These are phyloP conservation scores for Hippopotamus amphibius DNA, from an alignment of 2,113 vertebrate species.

Conservation along the genomic window DNA sequence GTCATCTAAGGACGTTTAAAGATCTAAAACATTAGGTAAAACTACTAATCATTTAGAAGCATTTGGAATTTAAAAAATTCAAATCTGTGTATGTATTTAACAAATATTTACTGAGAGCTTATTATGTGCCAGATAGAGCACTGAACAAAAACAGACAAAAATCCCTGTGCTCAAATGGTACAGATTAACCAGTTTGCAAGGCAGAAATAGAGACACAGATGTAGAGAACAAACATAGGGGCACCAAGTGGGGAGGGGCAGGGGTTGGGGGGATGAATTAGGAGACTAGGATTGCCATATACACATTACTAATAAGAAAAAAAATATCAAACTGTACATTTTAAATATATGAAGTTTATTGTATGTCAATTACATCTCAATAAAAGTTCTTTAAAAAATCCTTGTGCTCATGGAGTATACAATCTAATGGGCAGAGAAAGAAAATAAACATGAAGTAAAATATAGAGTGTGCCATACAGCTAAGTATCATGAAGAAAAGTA, in stretches of 20 bases:
- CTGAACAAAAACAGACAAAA: neutral
- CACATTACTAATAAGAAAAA: too few species aligned
- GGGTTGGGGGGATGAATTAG: too few species aligned
- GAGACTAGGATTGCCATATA: too few species aligned
- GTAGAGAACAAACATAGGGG: too few species aligned
- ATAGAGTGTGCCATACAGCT: neutral
- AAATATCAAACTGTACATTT: too few species aligned
- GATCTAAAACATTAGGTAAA: slow-evolving; percentile 15
- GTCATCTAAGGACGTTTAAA: neutral
- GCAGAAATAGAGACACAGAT: too few species aligned
- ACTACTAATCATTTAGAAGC: neutral
- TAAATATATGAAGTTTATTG: too few species aligned
- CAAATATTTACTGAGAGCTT: slow-evolving; percentile 17
- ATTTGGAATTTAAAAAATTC: neutral
- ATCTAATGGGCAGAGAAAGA: neutral
- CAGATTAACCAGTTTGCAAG: too few species aligned
- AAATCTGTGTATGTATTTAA: slow-evolving; percentile 25
- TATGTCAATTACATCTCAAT: too few species aligned
- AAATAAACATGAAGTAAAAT: neutral
- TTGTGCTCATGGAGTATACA: neutral
- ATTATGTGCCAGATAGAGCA: neutral
- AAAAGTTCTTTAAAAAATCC: neutral
- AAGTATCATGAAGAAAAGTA: neutral
- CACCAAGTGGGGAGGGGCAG: too few species aligned
- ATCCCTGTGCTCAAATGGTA: neutral